phyloP scores from a whole-genome alignment of 2,113 vertebrate species.

The Perca schrenkii region DNA sequence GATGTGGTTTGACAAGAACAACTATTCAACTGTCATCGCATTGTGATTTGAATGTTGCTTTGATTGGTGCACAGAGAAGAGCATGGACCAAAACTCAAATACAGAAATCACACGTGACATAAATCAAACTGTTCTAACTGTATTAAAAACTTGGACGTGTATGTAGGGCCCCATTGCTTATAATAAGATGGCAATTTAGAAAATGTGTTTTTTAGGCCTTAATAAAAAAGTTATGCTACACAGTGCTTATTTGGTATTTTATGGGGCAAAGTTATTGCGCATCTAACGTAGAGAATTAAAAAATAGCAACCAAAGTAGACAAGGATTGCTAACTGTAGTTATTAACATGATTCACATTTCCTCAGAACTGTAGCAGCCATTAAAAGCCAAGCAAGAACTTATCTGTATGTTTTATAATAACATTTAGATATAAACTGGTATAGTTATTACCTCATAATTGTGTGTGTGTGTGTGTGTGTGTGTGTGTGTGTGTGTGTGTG shows the following conservation, averaged over 20 bases:
- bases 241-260: background rate
- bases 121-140: background rate
- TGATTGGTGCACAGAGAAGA: background rate
- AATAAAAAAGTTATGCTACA: background rate
- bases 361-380: background rate
- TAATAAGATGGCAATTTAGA: background rate
- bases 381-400: conserved; percentile 1
- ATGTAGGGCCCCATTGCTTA: background rate
- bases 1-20: background rate
- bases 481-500: background rate
- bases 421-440: background rate
- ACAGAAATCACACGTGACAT: background rate
- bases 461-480: background rate
- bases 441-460: background rate
- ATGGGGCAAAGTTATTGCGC: background rate
- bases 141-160: background rate
- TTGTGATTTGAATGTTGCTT: background rate
- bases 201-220: background rate
- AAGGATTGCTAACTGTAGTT: conserved; percentile 1
- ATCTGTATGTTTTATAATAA: conserved; percentile 17
- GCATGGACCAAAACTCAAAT: background rate
- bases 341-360: conserved; percentile 5
- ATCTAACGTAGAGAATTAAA: background rate
- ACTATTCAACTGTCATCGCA: background rate
- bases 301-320: background rate